Base-by-base conservation (phyloP, 2,888 invertebrate genomes). In the Agrenia bidenticulata region DNA sequence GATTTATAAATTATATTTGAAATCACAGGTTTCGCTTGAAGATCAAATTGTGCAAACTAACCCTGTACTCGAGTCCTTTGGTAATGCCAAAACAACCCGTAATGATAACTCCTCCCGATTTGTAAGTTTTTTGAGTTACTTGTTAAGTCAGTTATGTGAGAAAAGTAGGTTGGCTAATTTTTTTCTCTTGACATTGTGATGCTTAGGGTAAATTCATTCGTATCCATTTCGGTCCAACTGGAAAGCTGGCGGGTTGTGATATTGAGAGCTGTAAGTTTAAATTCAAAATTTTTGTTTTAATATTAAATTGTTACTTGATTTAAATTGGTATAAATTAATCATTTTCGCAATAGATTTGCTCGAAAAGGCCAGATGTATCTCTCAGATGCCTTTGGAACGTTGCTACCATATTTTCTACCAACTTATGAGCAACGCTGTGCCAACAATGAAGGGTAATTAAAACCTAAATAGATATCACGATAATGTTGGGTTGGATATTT, bases 61-160 rank as follows among this genome's bases (percentile, higher is more conserved):
- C 85, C 96, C 96, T 78, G 96, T 96, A 78, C 92, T 96, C 85
- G 96, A 96, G 86, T 95, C 96, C 80, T 96, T 96, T 83, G 96
- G 95, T 92, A 96, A 96, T 88, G 96, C 96, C 82, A 96, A 96
- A 89, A 96, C 96, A 81, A 94, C 94, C 84, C 94, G 98, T 90
- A 99, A 99, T 86, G 98, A 98, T 86, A 98, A 98, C 92, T 98
- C 97, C 73, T 98, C 98, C 77, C 95, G 98, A 89, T 99, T 98
- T 92, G 97, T 96, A 90, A 94, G 95, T 94, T 83, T 78, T 26
- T 61, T 69, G 77, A 66, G 75, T 17, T 26, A 1, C 11, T 13
- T 26, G 21, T 4, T 21, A 21, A 26, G 11, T 37, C 26, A 45
- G 15, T 45, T 45, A 19, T 45, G 45, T 7, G 15, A 19, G 5